Conservation (phyloP, 2,888 invertebrate genomes). For the Magallana nippona region DNA sequence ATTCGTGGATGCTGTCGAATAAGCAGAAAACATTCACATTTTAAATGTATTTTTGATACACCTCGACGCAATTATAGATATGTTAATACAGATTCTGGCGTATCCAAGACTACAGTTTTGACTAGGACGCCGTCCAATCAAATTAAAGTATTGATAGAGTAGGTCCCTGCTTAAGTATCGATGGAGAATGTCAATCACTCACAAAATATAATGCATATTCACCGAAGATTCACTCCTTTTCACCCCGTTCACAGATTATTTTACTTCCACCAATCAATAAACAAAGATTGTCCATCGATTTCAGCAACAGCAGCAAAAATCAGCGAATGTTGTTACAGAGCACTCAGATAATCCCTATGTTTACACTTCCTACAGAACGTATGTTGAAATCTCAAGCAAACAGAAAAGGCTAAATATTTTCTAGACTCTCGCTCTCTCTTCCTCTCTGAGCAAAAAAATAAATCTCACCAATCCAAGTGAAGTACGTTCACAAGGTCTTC, state of each 20-base stretch:
- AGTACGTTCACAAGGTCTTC: not conserved
- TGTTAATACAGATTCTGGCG: slow-evolving; percentile 36
- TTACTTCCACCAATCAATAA: slow-evolving; percentile 25
- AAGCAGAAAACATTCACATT: slow-evolving; percentile 26
- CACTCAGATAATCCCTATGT: not conserved
- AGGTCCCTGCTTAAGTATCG: slow-evolving; percentile 33
- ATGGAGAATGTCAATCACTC: slow-evolving; percentile 40
- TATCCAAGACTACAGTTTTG: slow-evolving; percentile 40
- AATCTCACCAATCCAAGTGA: slow-evolving; percentile 2
- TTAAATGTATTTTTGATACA: slow-evolving; percentile 18
- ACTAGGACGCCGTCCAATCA: slow-evolving; percentile 28
- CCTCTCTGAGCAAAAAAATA: not conserved
- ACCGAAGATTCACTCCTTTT: slow-evolving; percentile 29
- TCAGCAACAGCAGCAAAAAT: slow-evolving; percentile 9
- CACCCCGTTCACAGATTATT: slow-evolving; percentile 14
- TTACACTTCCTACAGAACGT: slow-evolving; percentile 16
- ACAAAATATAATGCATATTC: slow-evolving; percentile 45
- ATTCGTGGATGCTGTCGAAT: slow-evolving; percentile 5
- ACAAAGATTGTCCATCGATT: slow-evolving; percentile 27
- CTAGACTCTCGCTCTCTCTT: not conserved
- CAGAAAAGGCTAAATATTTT: slow-evolving; percentile 20
- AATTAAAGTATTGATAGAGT: slow-evolving; percentile 36
- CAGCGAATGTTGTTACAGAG: slow-evolving; percentile 5
- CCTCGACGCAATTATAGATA: slow-evolving; percentile 31
- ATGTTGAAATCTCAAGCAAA: slow-evolving; percentile 2